phyloP scores from a whole-genome alignment of 2,888 invertebrate species.

The Lycia hirtaria region DNA sequence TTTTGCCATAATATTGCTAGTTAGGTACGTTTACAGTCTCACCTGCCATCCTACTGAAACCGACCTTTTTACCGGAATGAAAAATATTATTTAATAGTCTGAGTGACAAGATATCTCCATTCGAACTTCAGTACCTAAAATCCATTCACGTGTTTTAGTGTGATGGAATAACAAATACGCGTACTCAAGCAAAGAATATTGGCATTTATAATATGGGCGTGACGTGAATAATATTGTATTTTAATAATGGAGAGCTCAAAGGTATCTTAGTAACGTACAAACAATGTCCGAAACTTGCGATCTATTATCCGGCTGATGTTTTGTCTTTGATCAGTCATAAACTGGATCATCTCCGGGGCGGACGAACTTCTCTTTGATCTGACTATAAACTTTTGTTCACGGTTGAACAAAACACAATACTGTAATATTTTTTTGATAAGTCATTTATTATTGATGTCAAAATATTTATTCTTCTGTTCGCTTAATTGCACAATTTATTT shows the following conservation, averaged over 20 bases:
- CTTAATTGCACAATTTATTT: neutral
- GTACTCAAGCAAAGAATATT: too few relatives aligned
- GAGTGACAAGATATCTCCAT: too few relatives aligned
- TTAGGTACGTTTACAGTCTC: too few relatives aligned
- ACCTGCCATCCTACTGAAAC: too few relatives aligned
- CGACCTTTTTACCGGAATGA: too few relatives aligned
- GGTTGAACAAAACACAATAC: neutral
- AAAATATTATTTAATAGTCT: too few relatives aligned
- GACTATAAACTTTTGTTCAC: neutral
- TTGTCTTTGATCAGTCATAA: conserved; percentile 1
- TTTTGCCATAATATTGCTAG: too few relatives aligned
- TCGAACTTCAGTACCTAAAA: too few relatives aligned
- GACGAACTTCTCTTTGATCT: conserved; percentile 2
- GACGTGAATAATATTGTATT: neutral
- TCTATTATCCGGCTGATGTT: neutral
- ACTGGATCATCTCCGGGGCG: neutral
- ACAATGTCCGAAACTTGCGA: neutral
- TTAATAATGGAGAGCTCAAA: neutral
- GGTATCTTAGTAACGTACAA: neutral
- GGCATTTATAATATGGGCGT: too few relatives aligned
- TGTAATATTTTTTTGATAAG: conserved; percentile 1
- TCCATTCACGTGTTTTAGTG: too few relatives aligned
- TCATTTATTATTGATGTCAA: neutral
- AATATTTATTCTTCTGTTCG: neutral
- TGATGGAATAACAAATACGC: too few relatives aligned